Conservation (phyloP, 2,113 vertebrate species). For the Odocoileus hemionus region DNA sequence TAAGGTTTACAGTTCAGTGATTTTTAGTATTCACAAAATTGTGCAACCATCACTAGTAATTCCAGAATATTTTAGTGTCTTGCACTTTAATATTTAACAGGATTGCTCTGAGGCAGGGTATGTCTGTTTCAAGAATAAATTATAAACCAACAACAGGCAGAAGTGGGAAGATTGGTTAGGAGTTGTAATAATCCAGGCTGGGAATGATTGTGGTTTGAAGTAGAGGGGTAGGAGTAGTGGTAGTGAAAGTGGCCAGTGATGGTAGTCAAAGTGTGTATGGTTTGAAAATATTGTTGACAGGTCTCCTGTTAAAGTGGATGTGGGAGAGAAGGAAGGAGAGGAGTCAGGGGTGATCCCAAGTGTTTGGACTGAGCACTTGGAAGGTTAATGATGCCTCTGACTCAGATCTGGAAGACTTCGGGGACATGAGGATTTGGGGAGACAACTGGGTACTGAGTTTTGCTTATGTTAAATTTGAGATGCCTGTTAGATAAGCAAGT, state of each 20-base stretch:
- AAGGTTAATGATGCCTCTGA: not conserved
- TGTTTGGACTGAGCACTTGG: not conserved
- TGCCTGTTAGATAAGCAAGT: not conserved
- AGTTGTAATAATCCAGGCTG: not conserved
- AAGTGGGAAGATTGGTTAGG: not conserved
- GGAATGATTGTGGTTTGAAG: not conserved
- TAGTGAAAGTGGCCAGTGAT: not conserved
- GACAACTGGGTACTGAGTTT: not conserved
- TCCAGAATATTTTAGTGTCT: not conserved
- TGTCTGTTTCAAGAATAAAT: constrained; percentile 39
- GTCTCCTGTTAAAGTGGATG: not conserved
- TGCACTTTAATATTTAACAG: constrained; percentile 25
- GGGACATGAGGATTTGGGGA: not conserved
- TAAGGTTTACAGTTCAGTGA: not conserved
- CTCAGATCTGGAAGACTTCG: not conserved
- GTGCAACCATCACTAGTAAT: not conserved
- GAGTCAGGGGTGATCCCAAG: not conserved
- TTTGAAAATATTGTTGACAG: not conserved
- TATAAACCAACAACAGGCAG: not conserved
- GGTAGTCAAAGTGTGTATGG: not conserved
- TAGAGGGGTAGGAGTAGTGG: not conserved
- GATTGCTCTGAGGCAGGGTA: constrained; percentile 17
- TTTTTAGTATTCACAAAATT: constrained; percentile 30
- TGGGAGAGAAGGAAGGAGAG: not conserved
- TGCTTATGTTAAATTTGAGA: not conserved